Percentiles rank a stretch among this genome's conserved stretches.
Conservation (phyloP, 2,888 invertebrate species). For the Diadromus collaris region DNA sequence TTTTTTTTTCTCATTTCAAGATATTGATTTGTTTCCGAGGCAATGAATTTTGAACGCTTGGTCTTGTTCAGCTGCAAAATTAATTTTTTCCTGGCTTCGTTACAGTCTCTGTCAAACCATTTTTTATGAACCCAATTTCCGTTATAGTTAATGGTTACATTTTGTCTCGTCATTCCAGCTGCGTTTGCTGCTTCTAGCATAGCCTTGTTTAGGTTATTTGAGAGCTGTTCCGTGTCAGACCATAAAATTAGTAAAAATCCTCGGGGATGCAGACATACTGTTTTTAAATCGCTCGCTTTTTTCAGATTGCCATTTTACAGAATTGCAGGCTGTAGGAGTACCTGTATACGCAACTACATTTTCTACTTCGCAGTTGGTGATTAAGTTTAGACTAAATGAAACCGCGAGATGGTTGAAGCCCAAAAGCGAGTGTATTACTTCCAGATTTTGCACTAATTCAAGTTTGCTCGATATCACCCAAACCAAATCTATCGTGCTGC, state of each 20-base stretch:
- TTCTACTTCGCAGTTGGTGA: not conserved
- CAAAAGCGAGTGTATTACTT: not conserved
- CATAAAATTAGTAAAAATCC: not conserved
- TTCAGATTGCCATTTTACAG: not conserved
- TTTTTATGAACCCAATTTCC: not conserved
- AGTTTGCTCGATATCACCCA: conserved; percentile 11
- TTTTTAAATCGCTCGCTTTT: conserved; percentile 1
- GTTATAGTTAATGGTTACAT: not conserved
- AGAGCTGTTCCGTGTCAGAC: not conserved
- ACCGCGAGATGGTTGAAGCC: conserved; percentile 33
- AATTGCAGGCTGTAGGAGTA: not conserved
- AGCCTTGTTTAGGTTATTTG: conserved; percentile 5
- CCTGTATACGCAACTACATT: not conserved
- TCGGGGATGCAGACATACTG: not conserved
- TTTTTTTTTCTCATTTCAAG: not conserved
- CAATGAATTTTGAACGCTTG: not conserved
- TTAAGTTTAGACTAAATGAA: not conserved
- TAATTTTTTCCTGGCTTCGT: not conserved
- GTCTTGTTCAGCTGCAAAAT: not conserved
- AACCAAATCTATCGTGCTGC: conserved; percentile 12
- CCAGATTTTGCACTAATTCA: not conserved
- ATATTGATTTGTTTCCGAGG: not conserved
- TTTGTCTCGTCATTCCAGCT: conserved; percentile 8
- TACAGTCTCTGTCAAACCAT: too few species aligned
- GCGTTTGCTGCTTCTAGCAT: not conserved